Percentiles rank a stretch among this genome's conserved stretches.
These are phyloP conservation scores for Drosophila melanosoma DNA, from an alignment of 2,888 invertebrate genomes.

Conservation along the genomic window DNA sequence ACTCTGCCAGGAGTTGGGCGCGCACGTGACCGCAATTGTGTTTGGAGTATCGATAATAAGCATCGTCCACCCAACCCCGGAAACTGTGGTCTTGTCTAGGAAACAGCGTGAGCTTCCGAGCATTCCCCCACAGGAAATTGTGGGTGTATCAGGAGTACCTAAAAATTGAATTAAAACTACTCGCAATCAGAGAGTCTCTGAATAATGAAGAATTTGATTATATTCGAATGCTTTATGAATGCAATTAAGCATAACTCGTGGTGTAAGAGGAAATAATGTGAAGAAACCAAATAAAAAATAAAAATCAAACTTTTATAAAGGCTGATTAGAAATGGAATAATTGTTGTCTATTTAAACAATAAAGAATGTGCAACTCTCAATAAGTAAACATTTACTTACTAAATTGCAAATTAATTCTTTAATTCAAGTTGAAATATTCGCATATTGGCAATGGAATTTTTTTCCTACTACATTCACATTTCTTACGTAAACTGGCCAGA, in stretches of 20 bases:
- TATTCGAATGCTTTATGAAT: constrained; percentile 28
- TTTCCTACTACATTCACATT: constrained; percentile 1
- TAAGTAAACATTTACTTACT: background rate
- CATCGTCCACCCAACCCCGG: constrained; percentile 57
- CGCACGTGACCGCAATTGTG: constrained; percentile 84
- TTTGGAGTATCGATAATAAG: constrained; percentile 84
- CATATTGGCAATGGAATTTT: constrained; percentile 31
- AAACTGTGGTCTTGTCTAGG: constrained; percentile 70
- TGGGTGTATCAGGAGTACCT: constrained; percentile 22
- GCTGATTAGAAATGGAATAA: background rate
- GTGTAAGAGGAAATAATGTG: background rate
- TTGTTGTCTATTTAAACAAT: background rate
- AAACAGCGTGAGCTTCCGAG: constrained; percentile 66
- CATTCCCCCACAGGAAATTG: constrained; percentile 55
- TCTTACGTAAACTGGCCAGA: constrained; percentile 57
- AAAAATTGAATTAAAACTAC: constrained; percentile 69
- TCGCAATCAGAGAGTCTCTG: constrained; percentile 46
- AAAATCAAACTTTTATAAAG: too few relatives aligned
- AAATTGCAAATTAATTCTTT: background rate
- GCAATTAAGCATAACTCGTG: constrained; percentile 34
- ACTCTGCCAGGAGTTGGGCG: constrained; percentile 13
- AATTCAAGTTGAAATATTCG: constrained; percentile 13
- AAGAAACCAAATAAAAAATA: background rate
- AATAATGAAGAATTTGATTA: constrained; percentile 55
- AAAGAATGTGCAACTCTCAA: background rate